phyloP scores from a whole-genome alignment of 2,888 invertebrate species.

The Polydrusus cervinus region DNA sequence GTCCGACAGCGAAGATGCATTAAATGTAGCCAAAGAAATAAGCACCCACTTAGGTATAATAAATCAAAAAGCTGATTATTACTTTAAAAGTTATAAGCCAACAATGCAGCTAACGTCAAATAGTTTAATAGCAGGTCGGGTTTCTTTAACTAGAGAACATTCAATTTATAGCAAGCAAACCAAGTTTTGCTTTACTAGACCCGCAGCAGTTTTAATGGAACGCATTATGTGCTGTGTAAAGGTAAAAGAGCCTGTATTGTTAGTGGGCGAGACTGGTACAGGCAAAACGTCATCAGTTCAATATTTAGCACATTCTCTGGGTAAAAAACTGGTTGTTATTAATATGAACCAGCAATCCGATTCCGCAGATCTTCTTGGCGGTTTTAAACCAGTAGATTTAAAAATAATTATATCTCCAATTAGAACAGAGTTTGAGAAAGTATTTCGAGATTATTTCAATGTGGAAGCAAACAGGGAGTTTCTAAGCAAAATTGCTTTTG shows the following conservation, averaged over 20 bases:
- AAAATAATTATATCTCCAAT: conserved; percentile 88
- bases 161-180: conserved; percentile 59
- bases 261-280: conserved; percentile 99
- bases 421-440: conserved; percentile 76
- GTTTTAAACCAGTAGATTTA: conserved; percentile 96
- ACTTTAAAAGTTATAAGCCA: conserved; percentile 86
- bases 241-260: conserved; percentile 90
- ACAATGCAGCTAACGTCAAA: conserved; percentile 76
- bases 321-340: conserved; percentile 91
- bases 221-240: conserved; percentile 88
- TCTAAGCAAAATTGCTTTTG: conserved; percentile 84
- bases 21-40: conserved; percentile 82
- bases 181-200: conserved; percentile 88
- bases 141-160: conserved; percentile 69
- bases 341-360: conserved; percentile 99
- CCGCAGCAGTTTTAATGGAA: conserved; percentile 88
- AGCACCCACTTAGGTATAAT: conserved; percentile 88
- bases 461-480: conserved; percentile 87
- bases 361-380: conserved; percentile 95
- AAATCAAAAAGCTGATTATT: conserved; percentile 87
- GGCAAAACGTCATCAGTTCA: conserved; percentile 98
- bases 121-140: conserved; percentile 83
- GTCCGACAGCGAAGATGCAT: conserved; percentile 77
- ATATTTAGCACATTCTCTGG: conserved; percentile 88
- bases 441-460: conserved; percentile 87